Evolutionary conservation across 2,888 invertebrate genomes (phyloP).

Genomic region (Heliconius sara): DNA sequence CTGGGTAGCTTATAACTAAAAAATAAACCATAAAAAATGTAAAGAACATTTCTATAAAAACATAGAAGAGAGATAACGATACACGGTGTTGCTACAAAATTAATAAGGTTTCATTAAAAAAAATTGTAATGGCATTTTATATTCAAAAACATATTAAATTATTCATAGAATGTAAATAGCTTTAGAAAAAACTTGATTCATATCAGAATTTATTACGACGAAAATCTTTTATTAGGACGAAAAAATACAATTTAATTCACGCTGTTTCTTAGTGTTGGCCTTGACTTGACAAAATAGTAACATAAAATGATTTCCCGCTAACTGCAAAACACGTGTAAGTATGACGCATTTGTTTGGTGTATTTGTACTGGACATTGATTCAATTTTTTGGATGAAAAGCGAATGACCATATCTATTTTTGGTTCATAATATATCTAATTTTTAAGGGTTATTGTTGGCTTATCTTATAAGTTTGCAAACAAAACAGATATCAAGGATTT

Average conservation of each 20-base stretch:
- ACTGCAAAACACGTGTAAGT: slow-evolving; percentile 5
- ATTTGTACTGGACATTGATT: background rate
- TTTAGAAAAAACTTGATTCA: background rate
- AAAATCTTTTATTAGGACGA: background rate
- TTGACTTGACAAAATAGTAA: background rate
- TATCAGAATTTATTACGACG: background rate
- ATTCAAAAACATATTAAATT: slow-evolving; percentile 4
- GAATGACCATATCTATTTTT: slow-evolving; percentile 2
- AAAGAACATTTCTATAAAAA: background rate
- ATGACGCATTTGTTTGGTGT: background rate
- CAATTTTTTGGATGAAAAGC: background rate
- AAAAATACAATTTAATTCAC: background rate
- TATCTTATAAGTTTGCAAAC: no score
- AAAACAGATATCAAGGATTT: no score
- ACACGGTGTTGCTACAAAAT: background rate
- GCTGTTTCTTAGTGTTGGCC: background rate
- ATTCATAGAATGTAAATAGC: background rate
- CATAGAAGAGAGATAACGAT: background rate
- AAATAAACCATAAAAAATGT: background rate
- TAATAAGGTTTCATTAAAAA: background rate
- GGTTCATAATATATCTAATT: no score
- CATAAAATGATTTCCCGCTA: background rate
- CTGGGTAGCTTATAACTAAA: background rate
- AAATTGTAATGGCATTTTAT: background rate
- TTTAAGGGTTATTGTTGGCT: no score